A percentile compares a stretch with the other conserved stretches of the same genome.
Evolutionary conservation across 1,140 invertebrate genomes (phyloP).

Genomic region (Drosophila asahinai): DNA sequence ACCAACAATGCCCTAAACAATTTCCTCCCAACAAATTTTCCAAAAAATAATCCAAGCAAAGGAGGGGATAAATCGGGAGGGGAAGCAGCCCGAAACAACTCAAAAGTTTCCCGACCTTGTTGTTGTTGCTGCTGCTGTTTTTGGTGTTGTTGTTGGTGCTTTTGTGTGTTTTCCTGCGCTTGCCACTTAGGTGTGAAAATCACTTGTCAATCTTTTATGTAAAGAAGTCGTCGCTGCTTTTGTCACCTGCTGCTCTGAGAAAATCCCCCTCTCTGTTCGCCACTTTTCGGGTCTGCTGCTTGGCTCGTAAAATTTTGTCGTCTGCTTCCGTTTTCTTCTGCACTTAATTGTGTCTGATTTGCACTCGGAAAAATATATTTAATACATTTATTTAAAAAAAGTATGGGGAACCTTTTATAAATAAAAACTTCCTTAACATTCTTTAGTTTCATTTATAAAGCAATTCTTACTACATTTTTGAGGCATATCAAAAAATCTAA

Average conservation of each 20-base stretch:
- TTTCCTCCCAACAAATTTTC: constrained; percentile 52
- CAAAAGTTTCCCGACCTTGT: constrained; percentile 34
- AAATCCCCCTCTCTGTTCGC: background rate
- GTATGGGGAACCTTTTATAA: background rate
- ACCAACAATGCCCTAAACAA: constrained; percentile 47
- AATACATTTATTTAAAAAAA: background rate
- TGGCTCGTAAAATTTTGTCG: constrained; percentile 77
- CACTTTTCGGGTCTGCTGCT: constrained; percentile 24
- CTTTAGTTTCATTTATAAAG: too few species aligned
- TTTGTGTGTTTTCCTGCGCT: constrained; percentile 49
- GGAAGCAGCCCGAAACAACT: constrained; percentile 25
- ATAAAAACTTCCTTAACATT: too few species aligned
- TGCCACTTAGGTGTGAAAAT: constrained; percentile 77
- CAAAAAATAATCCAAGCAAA: constrained; percentile 25
- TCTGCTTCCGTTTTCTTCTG: constrained; percentile 73
- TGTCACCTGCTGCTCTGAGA: constrained; percentile 50
- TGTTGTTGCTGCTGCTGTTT: constrained; percentile 13
- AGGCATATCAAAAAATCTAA: too few species aligned
- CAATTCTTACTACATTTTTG: too few species aligned
- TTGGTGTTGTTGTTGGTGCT: constrained; percentile 27
- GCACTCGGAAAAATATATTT: constrained; percentile 1
- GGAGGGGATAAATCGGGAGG: background rate
- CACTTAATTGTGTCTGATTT: constrained; percentile 78
- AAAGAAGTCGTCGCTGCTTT: constrained; percentile 63
- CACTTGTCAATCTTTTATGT: constrained; percentile 83